Evolutionary conservation across 2,113 vertebrate species (phyloP).

Genomic region (Chloropsis hardwickii): DNA sequence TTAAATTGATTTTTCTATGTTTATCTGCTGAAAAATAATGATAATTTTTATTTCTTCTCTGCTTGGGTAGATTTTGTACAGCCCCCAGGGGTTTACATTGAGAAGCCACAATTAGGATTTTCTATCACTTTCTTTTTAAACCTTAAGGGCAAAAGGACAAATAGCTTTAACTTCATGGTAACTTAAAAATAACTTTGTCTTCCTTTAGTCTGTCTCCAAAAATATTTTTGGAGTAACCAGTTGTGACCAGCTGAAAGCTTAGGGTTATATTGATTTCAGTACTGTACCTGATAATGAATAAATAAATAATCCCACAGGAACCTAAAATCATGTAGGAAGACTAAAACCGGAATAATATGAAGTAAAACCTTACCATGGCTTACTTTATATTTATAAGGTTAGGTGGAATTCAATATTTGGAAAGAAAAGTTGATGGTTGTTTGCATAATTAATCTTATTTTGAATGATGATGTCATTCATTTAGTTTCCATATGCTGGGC

Average conservation of each 20-base stretch:
- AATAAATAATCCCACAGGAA: background rate
- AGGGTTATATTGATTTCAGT: background rate
- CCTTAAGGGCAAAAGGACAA: background rate
- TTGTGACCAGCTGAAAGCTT: background rate
- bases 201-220: background rate
- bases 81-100: background rate
- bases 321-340: background rate
- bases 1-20: background rate
- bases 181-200: background rate
- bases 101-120: background rate
- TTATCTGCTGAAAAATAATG: background rate
- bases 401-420: background rate
- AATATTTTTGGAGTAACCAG: background rate
- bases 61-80: background rate
- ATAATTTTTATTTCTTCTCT: background rate
- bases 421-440: background rate
- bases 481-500: background rate
- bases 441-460: background rate
- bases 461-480: background rate
- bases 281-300: background rate
- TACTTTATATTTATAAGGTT: background rate
- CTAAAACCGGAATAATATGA: background rate
- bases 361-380: background rate
- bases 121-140: background rate
- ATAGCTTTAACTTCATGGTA: background rate